Evolutionary conservation across 2,113 vertebrate species (phyloP).

Genomic region (Callocephalon fimbriatum): DNA sequence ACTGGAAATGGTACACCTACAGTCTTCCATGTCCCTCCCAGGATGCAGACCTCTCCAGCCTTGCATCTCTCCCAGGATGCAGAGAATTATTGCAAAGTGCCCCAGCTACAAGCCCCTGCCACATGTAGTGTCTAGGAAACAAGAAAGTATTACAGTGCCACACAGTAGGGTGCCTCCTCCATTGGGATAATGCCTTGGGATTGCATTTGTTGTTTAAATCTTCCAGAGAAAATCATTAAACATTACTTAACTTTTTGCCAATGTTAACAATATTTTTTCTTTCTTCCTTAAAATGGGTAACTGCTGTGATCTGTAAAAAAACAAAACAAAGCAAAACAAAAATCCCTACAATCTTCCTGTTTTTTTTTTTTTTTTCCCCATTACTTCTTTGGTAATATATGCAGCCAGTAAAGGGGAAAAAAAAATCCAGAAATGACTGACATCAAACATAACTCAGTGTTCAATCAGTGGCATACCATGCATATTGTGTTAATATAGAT

Average conservation of each 20-base stretch:
- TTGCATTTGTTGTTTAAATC: not conserved
- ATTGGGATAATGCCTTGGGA: not conserved
- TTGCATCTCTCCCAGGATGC: not conserved
- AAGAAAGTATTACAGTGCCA: not conserved
- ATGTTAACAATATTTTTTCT: not conserved
- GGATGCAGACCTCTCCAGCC: not conserved
- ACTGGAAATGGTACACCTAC: not conserved
- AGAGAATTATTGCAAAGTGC: not conserved
- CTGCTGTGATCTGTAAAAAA: not conserved
- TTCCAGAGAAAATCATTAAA: not conserved
- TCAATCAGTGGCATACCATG: conserved; percentile 24
- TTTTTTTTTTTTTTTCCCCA: rapidly evolving
- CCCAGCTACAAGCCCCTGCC: not conserved
- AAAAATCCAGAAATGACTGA: conserved; percentile 37
- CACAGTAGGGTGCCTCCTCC: not conserved
- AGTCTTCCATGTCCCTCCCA: not conserved
- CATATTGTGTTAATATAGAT: conserved; percentile 50
- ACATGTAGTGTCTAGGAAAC: not conserved
- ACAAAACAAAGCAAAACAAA: not conserved
- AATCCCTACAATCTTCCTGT: not conserved
- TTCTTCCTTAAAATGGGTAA: not conserved
- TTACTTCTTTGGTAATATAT: not conserved
- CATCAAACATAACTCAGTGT: conserved; percentile 38
- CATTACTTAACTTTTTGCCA: not conserved
- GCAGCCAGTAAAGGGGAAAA: not conserved